These are phyloP conservation scores for Listronotus bonariensis DNA, from an alignment of 1,140 invertebrate species.

Conservation along the genomic window DNA sequence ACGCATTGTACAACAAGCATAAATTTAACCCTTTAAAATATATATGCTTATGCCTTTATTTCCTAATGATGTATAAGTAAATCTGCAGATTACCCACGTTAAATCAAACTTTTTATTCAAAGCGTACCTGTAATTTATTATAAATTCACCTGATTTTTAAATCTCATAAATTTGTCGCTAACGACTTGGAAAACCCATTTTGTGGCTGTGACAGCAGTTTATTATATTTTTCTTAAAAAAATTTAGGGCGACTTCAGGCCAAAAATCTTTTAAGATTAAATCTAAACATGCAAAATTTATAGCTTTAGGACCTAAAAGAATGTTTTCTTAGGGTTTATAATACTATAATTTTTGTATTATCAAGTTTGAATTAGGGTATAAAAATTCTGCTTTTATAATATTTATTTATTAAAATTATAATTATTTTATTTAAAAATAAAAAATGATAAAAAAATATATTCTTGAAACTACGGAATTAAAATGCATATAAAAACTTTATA, in stretches of 20 bases:
- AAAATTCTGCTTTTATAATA: neutral
- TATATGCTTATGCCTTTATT: too few relatives aligned
- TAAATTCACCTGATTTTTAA: constrained; percentile 23
- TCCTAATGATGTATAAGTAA: too few relatives aligned
- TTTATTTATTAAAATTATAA: neutral
- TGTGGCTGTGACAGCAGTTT: constrained; percentile 24
- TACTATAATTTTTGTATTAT: constrained; percentile 6
- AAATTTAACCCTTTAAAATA: too few relatives aligned
- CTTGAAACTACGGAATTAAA: too few relatives aligned
- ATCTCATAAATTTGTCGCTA: constrained; percentile 24
- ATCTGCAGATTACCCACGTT: too few relatives aligned
- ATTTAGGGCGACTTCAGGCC: constrained; percentile 3
- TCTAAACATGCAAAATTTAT: constrained; percentile 21
- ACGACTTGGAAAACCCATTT: constrained; percentile 28
- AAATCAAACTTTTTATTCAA: too few relatives aligned
- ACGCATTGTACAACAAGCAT: too few relatives aligned
- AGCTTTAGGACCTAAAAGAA: constrained; percentile 6
- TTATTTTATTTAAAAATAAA: neutral
- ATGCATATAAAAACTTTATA: too few relatives aligned
- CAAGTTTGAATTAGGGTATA: neutral
- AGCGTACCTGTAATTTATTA: neutral
- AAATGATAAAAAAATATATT: too few relatives aligned
- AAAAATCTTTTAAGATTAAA: constrained; percentile 6
- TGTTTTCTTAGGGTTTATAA: constrained; percentile 19
- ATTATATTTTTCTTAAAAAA: constrained; percentile 28